Evolutionary conservation across 1,140 invertebrate genomes (phyloP), one percentile per base, ranked within the genome.

Genomic region (Bursaphelenchus mucronatus): DNA sequence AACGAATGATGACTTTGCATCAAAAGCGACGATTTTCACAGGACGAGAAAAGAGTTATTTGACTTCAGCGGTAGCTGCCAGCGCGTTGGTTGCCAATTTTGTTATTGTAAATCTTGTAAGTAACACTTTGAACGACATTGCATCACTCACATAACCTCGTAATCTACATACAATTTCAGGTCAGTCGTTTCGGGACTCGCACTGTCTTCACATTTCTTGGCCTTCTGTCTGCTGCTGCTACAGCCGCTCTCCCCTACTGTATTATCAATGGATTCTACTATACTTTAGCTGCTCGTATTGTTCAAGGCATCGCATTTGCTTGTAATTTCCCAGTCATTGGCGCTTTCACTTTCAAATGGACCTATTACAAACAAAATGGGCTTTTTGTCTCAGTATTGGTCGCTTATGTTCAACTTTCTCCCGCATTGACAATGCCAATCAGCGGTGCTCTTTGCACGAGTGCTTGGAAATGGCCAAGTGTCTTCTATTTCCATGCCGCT

Each of bases 401-500:
- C 7, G 72, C 71, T 44, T 75, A 71, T 45, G 71, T 74, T n/a
- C 73, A 75, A 57, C 63, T 75, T 6, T 68, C 73, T 46, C 73
- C 73, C 13, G 67, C 72, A 11, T 58, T 75, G 43, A 76, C 73
- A 11, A 79, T 81, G 76, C 78, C 77, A 9, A 66, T 75, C 15
- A 76, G 73, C 40, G 76, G 76, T 4, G 58, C 67, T 30, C 45
- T 79, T 11, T 79, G 75, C 44, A 40, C 30, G 45, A 47, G 52
- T 21, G 40, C 30, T 52, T 63, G 50, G 47, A 65, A 69, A 45
- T 79, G 78, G 78, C 76, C 76, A 19, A 76, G 68, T 9, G 72
- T 79, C 19, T 81, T 81, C 56, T 79, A 80, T 51, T 67, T 64
- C 7, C 77, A 79, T 61, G 79, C 70, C 57, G 66, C 52, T 9